A percentile compares a stretch with the other conserved stretches of the same genome.
Evolutionary conservation across 2,888 invertebrate species (phyloP).

Genomic region (Tricholauxania praeusta): DNA sequence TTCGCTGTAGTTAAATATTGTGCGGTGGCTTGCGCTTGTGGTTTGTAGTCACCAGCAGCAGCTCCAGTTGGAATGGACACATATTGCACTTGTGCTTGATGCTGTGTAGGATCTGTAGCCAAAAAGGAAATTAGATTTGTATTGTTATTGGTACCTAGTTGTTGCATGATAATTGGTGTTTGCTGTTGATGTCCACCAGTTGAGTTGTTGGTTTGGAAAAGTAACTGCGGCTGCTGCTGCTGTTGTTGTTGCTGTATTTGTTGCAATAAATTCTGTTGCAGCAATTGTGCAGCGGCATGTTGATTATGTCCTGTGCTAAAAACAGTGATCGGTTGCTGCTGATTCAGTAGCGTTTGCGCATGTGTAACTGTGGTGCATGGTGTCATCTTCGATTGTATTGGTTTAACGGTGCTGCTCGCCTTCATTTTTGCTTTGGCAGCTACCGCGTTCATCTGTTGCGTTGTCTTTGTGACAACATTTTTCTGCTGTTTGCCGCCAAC

Average conservation of each 20-base stretch:
- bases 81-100: conserved; percentile 80
- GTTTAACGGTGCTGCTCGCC: conserved; percentile 51
- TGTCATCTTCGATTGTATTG: conserved; percentile 59
- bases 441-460: conserved; percentile 52
- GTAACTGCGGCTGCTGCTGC: conserved; percentile 51
- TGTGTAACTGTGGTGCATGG: conserved; percentile 44
- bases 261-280: conserved; percentile 48
- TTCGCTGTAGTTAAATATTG: conserved; percentile 71
- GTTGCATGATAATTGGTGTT: conserved; percentile 63
- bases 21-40: conserved; percentile 61
- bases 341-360: conserved; percentile 43
- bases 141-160: conserved; percentile 61
- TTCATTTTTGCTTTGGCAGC: not conserved
- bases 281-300: conserved; percentile 42
- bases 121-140: conserved; percentile 69
- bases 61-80: conserved; percentile 72
- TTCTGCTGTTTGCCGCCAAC: conserved; percentile 49
- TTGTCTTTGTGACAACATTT: conserved; percentile 56
- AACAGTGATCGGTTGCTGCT: conserved; percentile 53
- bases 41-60: conserved; percentile 70
- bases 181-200: conserved; percentile 42
- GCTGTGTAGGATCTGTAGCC: conserved; percentile 63
- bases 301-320: conserved; percentile 41
- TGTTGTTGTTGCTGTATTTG: conserved; percentile 43
- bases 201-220: conserved; percentile 54